Percentiles rank a stretch among this genome's conserved stretches.
These are phyloP conservation scores for Amblyornis subalaris DNA, from an alignment of 2,113 vertebrate species.

Conservation along the genomic window DNA sequence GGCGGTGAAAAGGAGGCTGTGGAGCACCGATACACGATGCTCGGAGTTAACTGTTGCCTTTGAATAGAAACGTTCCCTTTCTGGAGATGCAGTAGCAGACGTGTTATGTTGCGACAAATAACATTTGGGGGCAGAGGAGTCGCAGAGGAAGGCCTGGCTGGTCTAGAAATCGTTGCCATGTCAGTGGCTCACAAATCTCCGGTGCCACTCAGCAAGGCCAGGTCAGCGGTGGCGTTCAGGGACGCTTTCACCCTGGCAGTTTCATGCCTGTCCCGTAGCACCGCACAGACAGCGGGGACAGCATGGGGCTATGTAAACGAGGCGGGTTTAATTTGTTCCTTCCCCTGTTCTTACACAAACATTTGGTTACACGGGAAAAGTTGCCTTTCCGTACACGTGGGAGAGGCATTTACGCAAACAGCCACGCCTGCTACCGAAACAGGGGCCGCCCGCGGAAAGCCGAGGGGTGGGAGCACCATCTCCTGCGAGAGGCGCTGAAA, in stretches of 20 bases:
- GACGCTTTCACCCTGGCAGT: fast-evolving
- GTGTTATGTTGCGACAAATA: fast-evolving
- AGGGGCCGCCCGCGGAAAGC: background rate
- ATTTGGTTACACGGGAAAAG: background rate
- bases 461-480: background rate
- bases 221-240: too few species aligned
- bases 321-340: background rate
- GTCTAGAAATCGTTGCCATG: fast-evolving
- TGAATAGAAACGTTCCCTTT: background rate
- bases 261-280: background rate
- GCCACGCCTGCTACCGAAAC: background rate
- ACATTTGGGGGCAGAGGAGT: background rate
- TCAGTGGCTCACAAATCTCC: fast-evolving
- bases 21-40: fast-evolving
- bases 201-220: background rate
- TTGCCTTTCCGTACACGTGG: background rate
- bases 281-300: background rate
- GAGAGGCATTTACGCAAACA: background rate
- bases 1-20: background rate
- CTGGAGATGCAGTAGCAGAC: background rate
- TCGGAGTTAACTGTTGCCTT: background rate
- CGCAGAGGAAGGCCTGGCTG: background rate
- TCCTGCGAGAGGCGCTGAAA: background rate
- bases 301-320: background rate
- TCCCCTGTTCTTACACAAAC: background rate